Evolutionary conservation across 1,140 invertebrate species (phyloP).

Genomic region (Scylla paramamosain): DNA sequence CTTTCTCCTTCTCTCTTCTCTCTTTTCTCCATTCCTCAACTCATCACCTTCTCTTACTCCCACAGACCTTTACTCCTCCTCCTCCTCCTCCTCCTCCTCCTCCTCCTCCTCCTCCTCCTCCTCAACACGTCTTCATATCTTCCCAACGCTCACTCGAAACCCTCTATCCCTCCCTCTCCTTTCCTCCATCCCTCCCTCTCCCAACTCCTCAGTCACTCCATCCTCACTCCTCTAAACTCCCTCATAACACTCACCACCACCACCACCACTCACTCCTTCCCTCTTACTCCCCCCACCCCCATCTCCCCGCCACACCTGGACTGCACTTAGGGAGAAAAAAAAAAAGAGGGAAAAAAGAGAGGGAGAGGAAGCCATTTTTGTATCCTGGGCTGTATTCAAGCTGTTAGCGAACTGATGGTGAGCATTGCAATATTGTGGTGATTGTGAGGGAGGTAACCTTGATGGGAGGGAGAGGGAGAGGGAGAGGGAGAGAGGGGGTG

Average conservation of each 20-base stretch:
- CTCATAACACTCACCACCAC: neutral
- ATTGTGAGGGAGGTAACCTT: too few species aligned
- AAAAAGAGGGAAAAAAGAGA: too few species aligned
- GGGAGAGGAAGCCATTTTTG: too few species aligned
- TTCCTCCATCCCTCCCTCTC: neutral
- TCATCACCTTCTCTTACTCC: neutral
- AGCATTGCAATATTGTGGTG: too few species aligned
- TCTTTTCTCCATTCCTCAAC: neutral
- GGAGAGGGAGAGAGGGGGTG: too few species aligned
- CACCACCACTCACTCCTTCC: neutral
- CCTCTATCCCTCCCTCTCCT: neutral
- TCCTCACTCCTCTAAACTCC: neutral
- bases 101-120: neutral
- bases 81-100: neutral
- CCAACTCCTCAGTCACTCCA: neutral
- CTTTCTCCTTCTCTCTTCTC: neutral
- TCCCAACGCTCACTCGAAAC: neutral
- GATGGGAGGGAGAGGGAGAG: too few species aligned
- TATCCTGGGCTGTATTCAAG: too few species aligned
- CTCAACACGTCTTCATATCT: neutral
- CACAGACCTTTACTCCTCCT: neutral
- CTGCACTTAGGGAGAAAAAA: too few species aligned
- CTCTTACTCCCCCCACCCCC: too few species aligned
- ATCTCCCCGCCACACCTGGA: too few species aligned
- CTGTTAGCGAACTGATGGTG: too few species aligned